Percentiles rank a stretch among this genome's conserved stretches.
Evolutionary conservation across 1,140 invertebrate genomes (phyloP).

Genomic region (Heliconius melpomene): DNA sequence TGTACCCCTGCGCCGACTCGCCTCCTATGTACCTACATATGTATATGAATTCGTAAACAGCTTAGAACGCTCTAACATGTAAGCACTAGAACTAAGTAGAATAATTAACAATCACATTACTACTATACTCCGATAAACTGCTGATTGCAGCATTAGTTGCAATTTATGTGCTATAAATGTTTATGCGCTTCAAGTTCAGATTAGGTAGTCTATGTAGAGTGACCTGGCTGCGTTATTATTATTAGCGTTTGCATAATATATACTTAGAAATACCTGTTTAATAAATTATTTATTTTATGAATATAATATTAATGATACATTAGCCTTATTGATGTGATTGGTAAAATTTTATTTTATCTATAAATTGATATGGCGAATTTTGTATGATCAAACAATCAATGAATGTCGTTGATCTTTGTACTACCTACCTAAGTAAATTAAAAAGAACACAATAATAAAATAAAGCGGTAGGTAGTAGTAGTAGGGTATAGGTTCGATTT

Average conservation of each 20-base stretch:
- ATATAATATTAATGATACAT: too few relatives aligned
- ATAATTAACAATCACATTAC: conserved; percentile 36
- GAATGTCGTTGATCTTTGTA: too few relatives aligned
- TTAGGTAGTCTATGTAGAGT: conserved; percentile 21
- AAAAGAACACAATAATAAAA: too few relatives aligned
- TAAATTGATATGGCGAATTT: too few relatives aligned
- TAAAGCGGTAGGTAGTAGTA: too few relatives aligned
- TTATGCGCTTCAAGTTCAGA: conserved; percentile 36
- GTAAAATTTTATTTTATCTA: too few relatives aligned
- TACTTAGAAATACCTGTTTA: background rate
- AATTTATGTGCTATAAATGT: conserved; percentile 40
- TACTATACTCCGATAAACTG: conserved; percentile 34
- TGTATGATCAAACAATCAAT: too few relatives aligned
- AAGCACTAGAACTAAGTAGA: conserved; percentile 15
- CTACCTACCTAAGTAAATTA: too few relatives aligned
- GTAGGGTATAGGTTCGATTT: too few relatives aligned
- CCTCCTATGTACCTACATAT: too few relatives aligned
- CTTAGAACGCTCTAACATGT: background rate
- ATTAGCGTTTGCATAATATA: conserved; percentile 38
- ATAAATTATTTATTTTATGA: too few relatives aligned
- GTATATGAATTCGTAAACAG: background rate
- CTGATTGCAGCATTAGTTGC: conserved; percentile 33
- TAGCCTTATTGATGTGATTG: too few relatives aligned
- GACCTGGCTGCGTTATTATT: conserved; percentile 40
- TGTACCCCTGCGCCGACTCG: background rate